These are phyloP conservation scores for Hydrotaea diabolus DNA, from an alignment of 2,888 invertebrate genomes.

Conservation along the genomic window DNA sequence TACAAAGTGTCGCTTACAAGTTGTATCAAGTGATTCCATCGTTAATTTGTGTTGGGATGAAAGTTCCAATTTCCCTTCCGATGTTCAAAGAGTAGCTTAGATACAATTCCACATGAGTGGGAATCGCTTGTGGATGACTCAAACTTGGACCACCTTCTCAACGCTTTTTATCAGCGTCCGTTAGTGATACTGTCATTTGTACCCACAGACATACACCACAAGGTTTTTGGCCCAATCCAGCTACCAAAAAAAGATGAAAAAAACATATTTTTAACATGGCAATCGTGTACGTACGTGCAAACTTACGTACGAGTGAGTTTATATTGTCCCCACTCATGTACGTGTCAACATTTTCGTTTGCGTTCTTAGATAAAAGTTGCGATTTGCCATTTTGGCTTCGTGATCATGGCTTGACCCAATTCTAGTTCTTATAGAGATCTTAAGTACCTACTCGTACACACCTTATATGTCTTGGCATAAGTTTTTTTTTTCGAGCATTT, in stretches of 20 bases:
- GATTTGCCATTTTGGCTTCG: constrained; percentile 48
- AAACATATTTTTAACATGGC: background rate
- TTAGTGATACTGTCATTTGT: background rate
- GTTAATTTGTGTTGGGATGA: too few relatives aligned
- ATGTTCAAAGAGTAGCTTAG: too few relatives aligned
- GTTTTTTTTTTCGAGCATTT: constrained; percentile 24
- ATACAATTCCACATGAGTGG: too few relatives aligned
- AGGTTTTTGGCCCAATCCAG: background rate
- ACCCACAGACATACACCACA: background rate
- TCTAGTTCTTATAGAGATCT: constrained; percentile 55
- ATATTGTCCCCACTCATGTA: background rate
- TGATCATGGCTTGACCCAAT: constrained; percentile 60
- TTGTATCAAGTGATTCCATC: too few relatives aligned
- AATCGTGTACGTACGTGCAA: constrained; percentile 7
- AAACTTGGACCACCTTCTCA: background rate
- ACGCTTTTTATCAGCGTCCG: background rate
- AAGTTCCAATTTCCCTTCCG: too few relatives aligned
- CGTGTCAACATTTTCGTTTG: constrained; percentile 24
- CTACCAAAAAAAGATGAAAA: background rate
- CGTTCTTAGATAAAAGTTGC: constrained; percentile 33
- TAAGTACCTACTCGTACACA: constrained; percentile 57
- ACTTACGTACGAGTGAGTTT: background rate
- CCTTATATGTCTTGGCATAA: constrained; percentile 48
- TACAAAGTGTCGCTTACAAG: too few relatives aligned
- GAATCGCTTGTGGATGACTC: background rate